Evolutionary conservation across 2,888 invertebrate species (phyloP), one percentile per base, ranked within the genome.

Genomic region (Eupithecia subfuscata): DNA sequence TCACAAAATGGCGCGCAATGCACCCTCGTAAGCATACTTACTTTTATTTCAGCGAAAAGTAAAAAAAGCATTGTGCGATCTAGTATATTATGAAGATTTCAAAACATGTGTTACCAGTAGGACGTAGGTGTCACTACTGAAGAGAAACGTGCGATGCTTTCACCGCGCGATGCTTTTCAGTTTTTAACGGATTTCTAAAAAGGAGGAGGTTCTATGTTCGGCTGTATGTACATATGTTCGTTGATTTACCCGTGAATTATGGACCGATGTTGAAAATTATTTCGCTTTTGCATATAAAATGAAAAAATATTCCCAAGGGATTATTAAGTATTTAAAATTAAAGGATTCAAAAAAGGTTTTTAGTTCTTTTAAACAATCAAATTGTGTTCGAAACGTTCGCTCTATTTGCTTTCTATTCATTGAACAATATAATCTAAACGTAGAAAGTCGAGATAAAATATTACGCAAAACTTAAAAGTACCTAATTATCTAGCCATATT

Each of bases 1-100:
- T 30, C 30, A 30, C 30, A 30, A 30, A 30, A 30, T 30, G 1
- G 30, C 30, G 30, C 30, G 30, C 30, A 30, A 30, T 30, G 30
- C 30, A 3, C 30, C 30, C 30, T 30, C 30, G 1, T 30, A 69
- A 69, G 65, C 45, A 60, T 69, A 60, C 45, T 30, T 43, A 25
- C 65, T 69, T 71, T 64, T 52, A 70, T 70, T 74, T 71, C 18
- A 18, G n/a, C 16, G 40, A 67, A 65, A 30, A 34, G 14, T 63
- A 25, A 25, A 30, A 64, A 64, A 18, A n/a, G 40, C 65, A 11
- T 37, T n/a, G 34, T n/a, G n/a, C n/a, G 11, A 37, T 64, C 67
- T 11, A 40, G n/a, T 65, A 8, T 65, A 2, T 48, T 65, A 2
- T 48, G 16, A 37, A 37, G 18, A 67, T 37, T 40, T 40, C 12